Evolutionary conservation across 2,888 invertebrate genomes (phyloP).

Genomic region (Pammene aurita): DNA sequence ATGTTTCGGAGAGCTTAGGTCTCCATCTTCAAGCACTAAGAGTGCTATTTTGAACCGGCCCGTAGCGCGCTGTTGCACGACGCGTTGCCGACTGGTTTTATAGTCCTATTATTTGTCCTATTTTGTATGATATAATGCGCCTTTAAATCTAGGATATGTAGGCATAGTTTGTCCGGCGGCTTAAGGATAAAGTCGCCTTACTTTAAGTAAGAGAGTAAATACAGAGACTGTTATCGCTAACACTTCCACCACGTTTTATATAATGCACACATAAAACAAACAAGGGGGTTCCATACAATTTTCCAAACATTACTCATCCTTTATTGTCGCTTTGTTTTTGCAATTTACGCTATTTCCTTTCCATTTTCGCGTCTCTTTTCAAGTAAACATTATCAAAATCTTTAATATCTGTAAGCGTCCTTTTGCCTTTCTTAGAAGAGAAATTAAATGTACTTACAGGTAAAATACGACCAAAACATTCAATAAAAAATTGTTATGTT

Average conservation of each 20-base stretch:
- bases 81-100: no score
- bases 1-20: no score
- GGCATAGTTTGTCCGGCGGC: no score
- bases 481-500: no score
- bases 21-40: no score
- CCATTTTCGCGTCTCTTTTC: conserved; percentile 3
- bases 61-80: no score
- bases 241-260: neutral
- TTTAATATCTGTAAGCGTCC: neutral
- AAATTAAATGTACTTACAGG: neutral
- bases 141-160: no score
- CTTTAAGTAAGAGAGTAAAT: no score
- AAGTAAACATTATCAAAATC: conserved; percentile 10
- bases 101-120: no score
- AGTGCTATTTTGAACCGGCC: no score
- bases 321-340: conserved; percentile 25
- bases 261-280: neutral
- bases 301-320: conserved; percentile 17
- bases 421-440: neutral
- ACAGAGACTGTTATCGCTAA: neutral
- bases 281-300: conserved; percentile 7
- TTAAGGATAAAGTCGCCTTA: no score
- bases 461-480: neutral
- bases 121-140: no score
- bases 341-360: conserved; percentile 11